Conservation (phyloP, 2,888 invertebrate genomes). For the Osedax frankpressi region DNA sequence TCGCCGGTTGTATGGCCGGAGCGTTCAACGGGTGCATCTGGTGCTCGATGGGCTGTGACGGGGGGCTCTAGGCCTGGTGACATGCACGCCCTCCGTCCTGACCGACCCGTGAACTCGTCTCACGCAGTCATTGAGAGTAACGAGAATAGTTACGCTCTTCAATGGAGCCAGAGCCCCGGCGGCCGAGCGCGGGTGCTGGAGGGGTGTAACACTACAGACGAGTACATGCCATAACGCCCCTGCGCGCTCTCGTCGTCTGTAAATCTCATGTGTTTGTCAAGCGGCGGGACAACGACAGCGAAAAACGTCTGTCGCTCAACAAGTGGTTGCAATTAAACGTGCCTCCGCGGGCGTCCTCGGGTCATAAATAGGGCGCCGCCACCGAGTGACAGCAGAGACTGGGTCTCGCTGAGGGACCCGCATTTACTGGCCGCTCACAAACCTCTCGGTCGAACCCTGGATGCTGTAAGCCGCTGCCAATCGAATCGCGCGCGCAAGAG, state of each 20-base stretch:
- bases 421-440: conserved; percentile 2
- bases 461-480: not conserved
- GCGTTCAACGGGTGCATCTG: conserved; percentile 2
- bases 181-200: not conserved
- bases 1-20: not conserved
- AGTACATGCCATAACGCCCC: not conserved
- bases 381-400: conserved; percentile 1
- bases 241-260: conserved; percentile 2
- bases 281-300: conserved; percentile 9
- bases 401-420: not conserved
- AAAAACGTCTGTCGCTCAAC: conserved; percentile 11
- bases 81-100: not conserved
- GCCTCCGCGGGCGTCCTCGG: conserved; percentile 1
- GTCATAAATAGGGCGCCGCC: conserved; percentile 7
- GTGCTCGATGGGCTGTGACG: conserved; percentile 7
- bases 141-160: conserved; percentile 4
- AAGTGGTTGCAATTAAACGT: conserved; percentile 11
- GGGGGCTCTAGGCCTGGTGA: not conserved
- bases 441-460: not conserved
- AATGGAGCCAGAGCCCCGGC: conserved; percentile 2
- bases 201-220: not conserved
- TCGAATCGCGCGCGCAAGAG: not conserved
- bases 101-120: not conserved
- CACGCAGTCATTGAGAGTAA: conserved; percentile 8
- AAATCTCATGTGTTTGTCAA: conserved; percentile 9